Evolutionary conservation across 1,140 invertebrate species (phyloP).

Genomic region (Ceratosolen solmsi): DNA sequence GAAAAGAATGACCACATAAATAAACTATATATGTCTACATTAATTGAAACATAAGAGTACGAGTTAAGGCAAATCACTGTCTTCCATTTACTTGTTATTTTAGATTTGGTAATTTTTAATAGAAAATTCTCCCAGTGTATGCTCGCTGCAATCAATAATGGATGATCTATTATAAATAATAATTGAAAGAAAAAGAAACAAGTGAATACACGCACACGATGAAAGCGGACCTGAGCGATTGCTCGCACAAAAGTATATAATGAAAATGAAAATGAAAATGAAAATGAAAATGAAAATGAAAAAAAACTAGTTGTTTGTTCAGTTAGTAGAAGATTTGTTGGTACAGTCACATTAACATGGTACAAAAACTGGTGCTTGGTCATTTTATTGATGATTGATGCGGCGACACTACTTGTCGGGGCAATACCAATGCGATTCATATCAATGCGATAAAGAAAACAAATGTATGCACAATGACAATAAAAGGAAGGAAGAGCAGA

Average conservation of each 20-base stretch:
- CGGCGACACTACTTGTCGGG: conserved; percentile 34
- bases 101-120: conserved; percentile 46
- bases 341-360: conserved; percentile 41
- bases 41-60: conserved; percentile 20
- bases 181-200: conserved; percentile 35
- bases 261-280: conserved; percentile 4
- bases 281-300: neutral
- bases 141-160: conserved; percentile 17
- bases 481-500: conserved; percentile 21
- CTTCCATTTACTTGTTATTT: conserved; percentile 46
- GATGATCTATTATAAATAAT: conserved; percentile 25
- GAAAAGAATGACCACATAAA: conserved; percentile 32
- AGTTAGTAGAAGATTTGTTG: conserved; percentile 31
- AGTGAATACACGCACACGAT: conserved; percentile 27
- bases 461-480: conserved; percentile 39
- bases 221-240: neutral
- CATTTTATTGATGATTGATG: conserved; percentile 45
- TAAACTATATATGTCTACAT: conserved; percentile 38
- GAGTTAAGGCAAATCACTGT: conserved; percentile 42
- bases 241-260: conserved; percentile 6
- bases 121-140: conserved; percentile 35
- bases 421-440: conserved; percentile 43
- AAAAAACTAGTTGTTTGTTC: conserved; percentile 37
- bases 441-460: conserved; percentile 39
- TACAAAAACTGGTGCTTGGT: conserved; percentile 49